Percentiles rank a stretch among this genome's conserved stretches.
Conservation (phyloP, 2,888 invertebrate genomes). For the Mimumesa dahlbomi region DNA sequence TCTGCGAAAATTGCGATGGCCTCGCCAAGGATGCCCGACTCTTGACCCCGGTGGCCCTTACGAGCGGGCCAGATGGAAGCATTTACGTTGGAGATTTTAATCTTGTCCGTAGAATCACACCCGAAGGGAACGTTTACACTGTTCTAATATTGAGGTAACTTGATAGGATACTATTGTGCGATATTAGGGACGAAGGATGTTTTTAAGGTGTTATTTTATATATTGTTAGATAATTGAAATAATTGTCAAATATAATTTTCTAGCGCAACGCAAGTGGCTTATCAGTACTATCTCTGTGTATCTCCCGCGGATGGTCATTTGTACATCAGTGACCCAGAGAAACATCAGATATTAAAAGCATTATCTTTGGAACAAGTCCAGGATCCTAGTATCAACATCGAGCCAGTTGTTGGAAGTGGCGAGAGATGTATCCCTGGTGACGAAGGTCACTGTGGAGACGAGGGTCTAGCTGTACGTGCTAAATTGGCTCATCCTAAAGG, state of each 20-base stretch:
- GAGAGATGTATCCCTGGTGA: slow-evolving; percentile 97
- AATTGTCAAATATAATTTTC: no score
- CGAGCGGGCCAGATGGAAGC: slow-evolving; percentile 97
- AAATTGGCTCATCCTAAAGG: slow-evolving; percentile 98
- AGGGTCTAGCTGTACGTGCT: slow-evolving; percentile 93
- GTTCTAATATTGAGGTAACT: slow-evolving; percentile 91
- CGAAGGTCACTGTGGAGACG: slow-evolving; percentile 97
- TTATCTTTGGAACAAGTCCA: slow-evolving; percentile 89
- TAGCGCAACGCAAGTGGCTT: slow-evolving; percentile 97
- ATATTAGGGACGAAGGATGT: no score
- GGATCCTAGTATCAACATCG: slow-evolving; percentile 91
- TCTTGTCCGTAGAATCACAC: slow-evolving; percentile 93
- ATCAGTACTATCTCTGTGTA: slow-evolving; percentile 97
- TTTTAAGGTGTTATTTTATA: no score
- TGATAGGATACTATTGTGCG: no score
- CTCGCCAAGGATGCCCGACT: slow-evolving; percentile 92
- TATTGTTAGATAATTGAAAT: slow-evolving; percentile 4
- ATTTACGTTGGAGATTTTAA: slow-evolving; percentile 98
- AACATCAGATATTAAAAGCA: slow-evolving; percentile 92
- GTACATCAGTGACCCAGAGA: slow-evolving; percentile 97
- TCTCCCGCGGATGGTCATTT: slow-evolving; percentile 97
- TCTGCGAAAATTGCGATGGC: slow-evolving; percentile 93
- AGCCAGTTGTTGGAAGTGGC: slow-evolving; percentile 93
- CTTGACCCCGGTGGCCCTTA: slow-evolving; percentile 95
- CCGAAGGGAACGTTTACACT: slow-evolving; percentile 94